Conservation (phyloP, 2,113 vertebrate genomes). For the Rhabdomys dilectus region DNA sequence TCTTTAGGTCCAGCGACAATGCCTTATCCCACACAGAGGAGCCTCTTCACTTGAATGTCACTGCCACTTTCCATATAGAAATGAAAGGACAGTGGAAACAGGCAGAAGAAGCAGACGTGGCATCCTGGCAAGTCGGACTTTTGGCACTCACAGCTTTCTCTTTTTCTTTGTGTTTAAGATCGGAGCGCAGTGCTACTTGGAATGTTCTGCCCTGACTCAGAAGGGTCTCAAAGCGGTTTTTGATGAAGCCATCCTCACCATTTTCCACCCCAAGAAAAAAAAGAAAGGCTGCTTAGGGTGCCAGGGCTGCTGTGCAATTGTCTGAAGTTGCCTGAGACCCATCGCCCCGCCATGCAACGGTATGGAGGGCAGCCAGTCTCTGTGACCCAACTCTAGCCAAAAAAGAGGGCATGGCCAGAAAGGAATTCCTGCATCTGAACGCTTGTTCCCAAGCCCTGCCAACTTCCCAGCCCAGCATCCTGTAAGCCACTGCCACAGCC, state of each 20-base stretch:
- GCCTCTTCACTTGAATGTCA: neutral
- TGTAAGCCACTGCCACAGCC: conserved; percentile 69
- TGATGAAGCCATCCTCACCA: conserved; percentile 94
- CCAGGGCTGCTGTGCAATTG: conserved; percentile 87
- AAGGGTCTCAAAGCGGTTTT: conserved; percentile 95
- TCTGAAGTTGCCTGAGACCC: conserved; percentile 82
- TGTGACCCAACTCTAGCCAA: conserved; percentile 55
- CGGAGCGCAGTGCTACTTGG: conserved; percentile 93
- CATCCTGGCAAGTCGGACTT: neutral
- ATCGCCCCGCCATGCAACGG: neutral
- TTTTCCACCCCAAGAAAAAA: conserved; percentile 93
- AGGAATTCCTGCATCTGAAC: conserved; percentile 32
- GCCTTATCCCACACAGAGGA: neutral
- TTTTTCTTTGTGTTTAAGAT: conserved; percentile 86
- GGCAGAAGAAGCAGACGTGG: rapidly evolving
- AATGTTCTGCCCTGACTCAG: conserved; percentile 94
- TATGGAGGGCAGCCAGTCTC: conserved; percentile 49
- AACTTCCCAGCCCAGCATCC: conserved; percentile 57
- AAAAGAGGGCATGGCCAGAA: conserved; percentile 78
- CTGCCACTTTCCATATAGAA: neutral
- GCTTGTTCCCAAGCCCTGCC: conserved; percentile 62
- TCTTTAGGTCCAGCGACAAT: neutral
- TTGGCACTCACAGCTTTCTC: neutral
- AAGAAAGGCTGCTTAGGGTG: conserved; percentile 87
- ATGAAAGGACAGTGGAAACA: conserved; percentile 11